phyloP scores from a whole-genome alignment of 2,797 vertebrate species.

The Chiroxiphia lanceolata region DNA sequence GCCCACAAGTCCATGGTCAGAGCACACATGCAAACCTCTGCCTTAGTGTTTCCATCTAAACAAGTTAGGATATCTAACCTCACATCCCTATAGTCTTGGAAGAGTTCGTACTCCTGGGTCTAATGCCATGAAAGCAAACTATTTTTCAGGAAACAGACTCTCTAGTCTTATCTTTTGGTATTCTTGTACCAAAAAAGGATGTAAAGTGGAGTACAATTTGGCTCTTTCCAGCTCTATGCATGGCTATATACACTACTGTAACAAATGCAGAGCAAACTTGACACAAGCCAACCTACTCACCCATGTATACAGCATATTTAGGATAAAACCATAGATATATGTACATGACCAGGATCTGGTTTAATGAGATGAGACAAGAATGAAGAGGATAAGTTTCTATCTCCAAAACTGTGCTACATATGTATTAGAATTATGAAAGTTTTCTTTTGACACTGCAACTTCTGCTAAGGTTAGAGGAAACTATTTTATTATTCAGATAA shows the following conservation, averaged over 20 bases:
- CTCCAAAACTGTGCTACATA: neutral
- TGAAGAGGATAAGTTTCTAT: neutral
- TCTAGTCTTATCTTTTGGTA: neutral
- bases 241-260: neutral
- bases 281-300: neutral
- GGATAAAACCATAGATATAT: neutral
- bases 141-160: neutral
- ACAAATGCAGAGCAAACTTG: neutral
- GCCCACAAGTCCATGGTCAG: neutral
- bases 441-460: neutral
- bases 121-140: neutral
- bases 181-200: neutral
- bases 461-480: neutral
- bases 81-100: neutral
- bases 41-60: neutral
- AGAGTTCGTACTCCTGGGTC: neutral
- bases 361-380: neutral
- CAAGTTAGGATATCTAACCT: neutral
- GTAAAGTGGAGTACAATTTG: neutral
- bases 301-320: neutral
- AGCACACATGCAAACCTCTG: neutral
- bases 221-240: neutral
- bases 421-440: neutral
- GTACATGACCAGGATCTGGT: neutral
- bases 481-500: neutral